A percentile compares a stretch with the other conserved stretches of the same genome.
phyloP scores from a whole-genome alignment of 2,888 invertebrate genomes.

The Drosophila meridiana region DNA sequence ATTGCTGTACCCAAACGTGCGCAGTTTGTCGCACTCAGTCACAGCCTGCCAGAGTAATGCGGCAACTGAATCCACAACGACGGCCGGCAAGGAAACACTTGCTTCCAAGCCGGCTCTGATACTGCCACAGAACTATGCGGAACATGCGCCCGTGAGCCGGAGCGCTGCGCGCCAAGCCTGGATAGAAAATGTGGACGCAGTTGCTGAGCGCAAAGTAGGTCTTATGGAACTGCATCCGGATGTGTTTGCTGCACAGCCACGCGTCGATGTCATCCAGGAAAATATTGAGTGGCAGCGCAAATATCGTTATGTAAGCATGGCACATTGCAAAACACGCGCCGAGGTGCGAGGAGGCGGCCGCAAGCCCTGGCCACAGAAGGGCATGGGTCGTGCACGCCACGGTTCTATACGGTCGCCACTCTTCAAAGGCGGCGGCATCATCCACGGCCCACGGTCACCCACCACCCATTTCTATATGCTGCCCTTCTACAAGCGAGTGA shows the following conservation, averaged over 20 bases:
- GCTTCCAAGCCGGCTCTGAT: conserved; percentile 60
- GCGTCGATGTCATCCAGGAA: conserved; percentile 93
- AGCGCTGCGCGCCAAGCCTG: conserved; percentile 89
- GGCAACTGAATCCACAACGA: conserved; percentile 15
- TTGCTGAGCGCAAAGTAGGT: conserved; percentile 92
- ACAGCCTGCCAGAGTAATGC: conserved; percentile 32
- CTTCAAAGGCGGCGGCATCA: conserved; percentile 92
- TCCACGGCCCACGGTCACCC: conserved; percentile 96
- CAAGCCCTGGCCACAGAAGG: conserved; percentile 99
- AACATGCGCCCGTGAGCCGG: conserved; percentile 65
- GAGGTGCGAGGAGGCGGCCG: conserved; percentile 95
- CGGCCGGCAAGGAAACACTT: neutral
- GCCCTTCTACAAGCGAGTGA: conserved; percentile 90
- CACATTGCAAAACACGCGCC: conserved; percentile 91
- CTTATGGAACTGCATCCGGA: conserved; percentile 95
- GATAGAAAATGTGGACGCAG: conserved; percentile 93
- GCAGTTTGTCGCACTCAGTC: conserved; percentile 50
- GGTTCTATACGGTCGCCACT: conserved; percentile 96
- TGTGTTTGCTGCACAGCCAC: conserved; percentile 92
- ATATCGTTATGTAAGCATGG: conserved; percentile 93
- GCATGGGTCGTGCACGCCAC: conserved; percentile 94
- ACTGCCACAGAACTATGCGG: conserved; percentile 68
- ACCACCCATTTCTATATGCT: conserved; percentile 97
- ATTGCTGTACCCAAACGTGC: conserved; percentile 58
- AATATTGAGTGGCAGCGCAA: conserved; percentile 95